phyloP scores from a whole-genome alignment of 1,140 invertebrate species.

The Hyposmocoma kahamanoa region DNA sequence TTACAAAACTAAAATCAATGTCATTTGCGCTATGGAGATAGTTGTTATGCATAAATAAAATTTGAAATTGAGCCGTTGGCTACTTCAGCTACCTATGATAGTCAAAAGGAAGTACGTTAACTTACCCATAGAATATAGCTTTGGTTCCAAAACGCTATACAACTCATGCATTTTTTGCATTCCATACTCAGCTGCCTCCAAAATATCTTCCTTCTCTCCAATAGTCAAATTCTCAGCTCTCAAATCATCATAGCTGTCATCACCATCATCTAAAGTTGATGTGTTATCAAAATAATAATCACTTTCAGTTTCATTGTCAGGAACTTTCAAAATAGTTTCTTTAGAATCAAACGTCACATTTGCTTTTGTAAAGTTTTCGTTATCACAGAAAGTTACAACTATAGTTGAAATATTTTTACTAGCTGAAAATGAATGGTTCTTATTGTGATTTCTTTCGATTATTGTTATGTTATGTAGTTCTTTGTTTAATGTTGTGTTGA shows the following conservation, averaged over 20 bases:
- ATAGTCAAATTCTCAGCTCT: conserved; percentile 26
- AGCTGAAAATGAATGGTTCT: conserved; percentile 51
- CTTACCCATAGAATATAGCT: conserved; percentile 81
- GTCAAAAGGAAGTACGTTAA: too few species aligned
- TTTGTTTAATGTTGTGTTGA: conserved; percentile 51
- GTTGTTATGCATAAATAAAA: too few species aligned
- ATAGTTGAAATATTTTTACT: conserved; percentile 63
- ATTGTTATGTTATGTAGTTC: conserved; percentile 63
- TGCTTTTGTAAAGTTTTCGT: conserved; percentile 49
- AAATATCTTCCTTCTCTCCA: conserved; percentile 65
- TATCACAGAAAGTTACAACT: conserved; percentile 65
- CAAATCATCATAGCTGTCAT: conserved; percentile 20
- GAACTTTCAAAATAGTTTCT: conserved; percentile 17
- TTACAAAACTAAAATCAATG: too few species aligned
- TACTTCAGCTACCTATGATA: too few species aligned
- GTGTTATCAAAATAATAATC: conserved; percentile 34
- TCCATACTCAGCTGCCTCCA: conserved; percentile 79
- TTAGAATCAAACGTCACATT: conserved; percentile 14
- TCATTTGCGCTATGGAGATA: too few species aligned
- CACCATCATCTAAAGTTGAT: conserved; percentile 13
- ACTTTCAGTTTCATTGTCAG: conserved; percentile 14
- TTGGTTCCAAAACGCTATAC: conserved; percentile 79
- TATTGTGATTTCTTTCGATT: conserved; percentile 53
- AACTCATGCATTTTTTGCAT: conserved; percentile 79
- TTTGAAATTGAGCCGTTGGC: too few species aligned